Conservation (phyloP, 2,888 invertebrate species). For the Ganaspis brasiliensis region DNA sequence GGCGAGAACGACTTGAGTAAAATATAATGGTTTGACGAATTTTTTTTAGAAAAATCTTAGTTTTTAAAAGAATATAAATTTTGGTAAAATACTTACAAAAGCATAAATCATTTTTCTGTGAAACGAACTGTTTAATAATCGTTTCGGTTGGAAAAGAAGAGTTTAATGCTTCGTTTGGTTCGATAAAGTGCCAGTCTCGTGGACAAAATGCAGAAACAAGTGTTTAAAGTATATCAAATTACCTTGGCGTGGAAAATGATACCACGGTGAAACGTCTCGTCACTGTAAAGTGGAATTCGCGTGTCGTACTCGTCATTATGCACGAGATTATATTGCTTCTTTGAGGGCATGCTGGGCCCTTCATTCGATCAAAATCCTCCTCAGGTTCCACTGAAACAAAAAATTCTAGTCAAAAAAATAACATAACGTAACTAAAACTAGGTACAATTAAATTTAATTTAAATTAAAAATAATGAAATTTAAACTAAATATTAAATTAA, state of each 20-base stretch:
- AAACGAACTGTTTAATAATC: neutral
- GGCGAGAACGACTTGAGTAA: no score
- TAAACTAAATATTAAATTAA: no score
- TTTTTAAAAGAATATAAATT: neutral
- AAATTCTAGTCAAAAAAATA: slow-evolving; percentile 32
- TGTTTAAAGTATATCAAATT: slow-evolving; percentile 57
- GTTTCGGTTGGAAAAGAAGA: slow-evolving; percentile 1
- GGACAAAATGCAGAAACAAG: slow-evolving; percentile 18
- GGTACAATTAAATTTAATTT: slow-evolving; percentile 11
- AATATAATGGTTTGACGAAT: no score
- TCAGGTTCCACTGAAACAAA: slow-evolving; percentile 74
- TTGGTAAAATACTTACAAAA: neutral
- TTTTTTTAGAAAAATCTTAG: no score
- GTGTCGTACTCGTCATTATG: slow-evolving; percentile 98
- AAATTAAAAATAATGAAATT: slow-evolving; percentile 14
- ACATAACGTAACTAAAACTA: neutral
- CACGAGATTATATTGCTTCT: slow-evolving; percentile 96
- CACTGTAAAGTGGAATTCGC: slow-evolving; percentile 97
- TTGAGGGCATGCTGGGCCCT: slow-evolving; percentile 89
- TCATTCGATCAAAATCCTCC: slow-evolving; percentile 76
- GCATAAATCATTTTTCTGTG: neutral
- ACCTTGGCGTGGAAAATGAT: slow-evolving; percentile 99
- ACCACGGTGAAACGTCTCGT: slow-evolving; percentile 98
- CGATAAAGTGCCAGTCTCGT: slow-evolving; percentile 5
- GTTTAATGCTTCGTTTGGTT: slow-evolving; percentile 8